Base-by-base conservation (phyloP, 2,888 invertebrate genomes). In the Ceramica pisi region DNA sequence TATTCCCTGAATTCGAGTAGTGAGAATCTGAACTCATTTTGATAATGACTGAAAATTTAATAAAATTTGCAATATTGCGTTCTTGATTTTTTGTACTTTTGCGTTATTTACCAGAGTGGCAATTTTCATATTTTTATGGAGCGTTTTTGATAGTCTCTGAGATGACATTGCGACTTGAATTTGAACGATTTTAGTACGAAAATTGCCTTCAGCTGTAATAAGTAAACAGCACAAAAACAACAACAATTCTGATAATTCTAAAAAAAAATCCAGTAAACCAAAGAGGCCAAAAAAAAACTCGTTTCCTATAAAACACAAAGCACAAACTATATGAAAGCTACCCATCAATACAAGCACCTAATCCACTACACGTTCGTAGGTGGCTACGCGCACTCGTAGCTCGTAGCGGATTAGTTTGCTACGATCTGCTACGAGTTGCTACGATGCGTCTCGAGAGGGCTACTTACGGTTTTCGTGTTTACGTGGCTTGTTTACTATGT, bases 401-500 rank as follows among this genome's bases (percentile, higher is more conserved):
- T 71, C 79, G 78, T 82, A 82, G 78, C 73, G 19, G 67, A 82
- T 79, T 82, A 78, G 61, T 71, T 77, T 65, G 67, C 79, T 82
- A 79, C 82, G 82, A 64, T 38, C 12, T 56, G 35, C 35, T 56
- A 56, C 35, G 56, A 56, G 56, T 70, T 65, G 74, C 82, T 79
- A 82, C 73, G 67, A 57, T 44, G 31, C 41, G 61, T 67, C 73
- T 72, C 79, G 12, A 41, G 82, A 72, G 73, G 64, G 26, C 62
- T 78, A 48, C 48, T 64, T 50, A 51, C 48, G 64, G 77, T 56
- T 57, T 79, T 48, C 7, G 38, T 50, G 50, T 61, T 79, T 51
- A 62, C 68, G 48, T 57, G 31, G 35, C 50, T 1, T 56, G 3
- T 35, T 14, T 8, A 55, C 14, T 38, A 16, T 41, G 14, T 14